Evolutionary conservation across 2,113 vertebrate genomes (phyloP).

Genomic region (Stictonetta naevosa): DNA sequence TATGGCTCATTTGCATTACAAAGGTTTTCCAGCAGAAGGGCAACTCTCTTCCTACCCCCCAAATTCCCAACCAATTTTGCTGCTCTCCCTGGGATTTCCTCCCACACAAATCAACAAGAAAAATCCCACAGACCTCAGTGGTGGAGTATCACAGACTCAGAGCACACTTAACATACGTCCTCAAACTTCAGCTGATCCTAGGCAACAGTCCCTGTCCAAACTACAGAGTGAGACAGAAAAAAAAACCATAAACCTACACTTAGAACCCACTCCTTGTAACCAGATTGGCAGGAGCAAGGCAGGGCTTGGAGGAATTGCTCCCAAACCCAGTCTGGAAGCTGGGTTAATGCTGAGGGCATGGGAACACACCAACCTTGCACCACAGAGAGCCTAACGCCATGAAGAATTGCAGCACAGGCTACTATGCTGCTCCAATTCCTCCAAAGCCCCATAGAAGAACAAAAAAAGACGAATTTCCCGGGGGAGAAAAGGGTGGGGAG

Average conservation of each 20-base stretch:
- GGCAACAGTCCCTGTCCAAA: neutral
- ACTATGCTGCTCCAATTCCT: neutral
- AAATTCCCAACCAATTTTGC: neutral
- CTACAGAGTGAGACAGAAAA: neutral
- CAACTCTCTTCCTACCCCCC: neutral
- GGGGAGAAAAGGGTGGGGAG: neutral
- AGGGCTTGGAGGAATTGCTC: neutral
- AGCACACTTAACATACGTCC: neutral
- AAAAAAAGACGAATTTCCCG: neutral
- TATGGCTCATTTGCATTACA: slow-evolving; percentile 11
- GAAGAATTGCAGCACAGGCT: neutral
- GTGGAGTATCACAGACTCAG: neutral
- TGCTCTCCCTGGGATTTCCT: neutral
- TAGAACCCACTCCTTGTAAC: neutral
- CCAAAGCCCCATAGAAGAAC: neutral
- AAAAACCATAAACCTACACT: neutral
- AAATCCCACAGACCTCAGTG: neutral
- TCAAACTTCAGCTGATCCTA: neutral
- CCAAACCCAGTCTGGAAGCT: neutral
- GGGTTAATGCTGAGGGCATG: neutral
- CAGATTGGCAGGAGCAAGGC: neutral
- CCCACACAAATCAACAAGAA: neutral
- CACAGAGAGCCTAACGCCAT: neutral
- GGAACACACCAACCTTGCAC: neutral
- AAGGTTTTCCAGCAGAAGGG: neutral